Base-by-base conservation (phyloP, 2,113 vertebrate genomes). In the Semnornis frantzii region DNA sequence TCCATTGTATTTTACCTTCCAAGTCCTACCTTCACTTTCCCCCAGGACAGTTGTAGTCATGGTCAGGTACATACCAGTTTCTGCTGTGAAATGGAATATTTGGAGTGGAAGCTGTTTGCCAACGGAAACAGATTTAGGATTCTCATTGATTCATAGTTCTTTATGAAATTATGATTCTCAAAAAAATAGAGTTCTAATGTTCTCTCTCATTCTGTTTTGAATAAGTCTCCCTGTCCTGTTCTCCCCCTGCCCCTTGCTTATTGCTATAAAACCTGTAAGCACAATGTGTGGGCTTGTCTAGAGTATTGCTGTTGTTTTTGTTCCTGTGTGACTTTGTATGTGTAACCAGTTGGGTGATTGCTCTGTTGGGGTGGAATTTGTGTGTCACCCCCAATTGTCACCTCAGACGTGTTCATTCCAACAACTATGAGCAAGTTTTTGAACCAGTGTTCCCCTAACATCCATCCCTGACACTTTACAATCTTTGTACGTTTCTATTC, bases 171-270 rank as follows among this genome's bases (percentile, higher is more conserved):
- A n/a, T 23, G 16, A 16, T 3, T 69, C 57, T 79, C 52, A 63
- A 57, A 76, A 39, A 91, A 77, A 66, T 20, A 10, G 80, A 6
- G 5, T 59, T 84, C 60, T 63, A 52, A 37, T 6, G 6, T 54
- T 13, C 31, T 64, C 10, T 30, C 21, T 55, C 13, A 37, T 44
- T 70, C 59, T 34, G 58, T 37, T 59, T 59, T 15, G 5, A 57
- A 28, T 17, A 15, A 50, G 50, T 12, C 12, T 57, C 55, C 27
- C 25, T 55, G 54, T 24, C 23, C 24, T 12, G 21, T 25, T 48
- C 15, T 3, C 2, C 6, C 6, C 5, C 10, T 7, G 8, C 6
- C 8, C 9, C 23, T 23, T 21, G 8, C 52, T n/a, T n/a, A 21
- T 24, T 81, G 4, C 12, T 15, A 42, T 28, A 18, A 21, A 14